Evolutionary conservation across 2,113 vertebrate species (phyloP).

Genomic region (Leucopsar rothschildi): DNA sequence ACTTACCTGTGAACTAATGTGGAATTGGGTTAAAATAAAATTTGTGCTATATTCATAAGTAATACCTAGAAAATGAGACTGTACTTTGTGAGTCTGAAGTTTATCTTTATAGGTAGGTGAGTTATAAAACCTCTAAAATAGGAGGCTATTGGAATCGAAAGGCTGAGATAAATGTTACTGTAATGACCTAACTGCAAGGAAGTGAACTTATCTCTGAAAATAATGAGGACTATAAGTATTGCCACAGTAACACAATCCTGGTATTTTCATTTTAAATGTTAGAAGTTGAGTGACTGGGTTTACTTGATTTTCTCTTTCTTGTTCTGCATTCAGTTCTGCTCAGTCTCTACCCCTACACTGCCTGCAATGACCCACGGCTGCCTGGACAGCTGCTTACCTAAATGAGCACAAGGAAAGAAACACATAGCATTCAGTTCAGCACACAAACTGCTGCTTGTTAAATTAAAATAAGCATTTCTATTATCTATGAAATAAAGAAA

Average conservation of each 20-base stretch:
- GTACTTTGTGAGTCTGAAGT: background rate
- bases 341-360: background rate
- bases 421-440: background rate
- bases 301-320: background rate
- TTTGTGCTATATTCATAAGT: background rate
- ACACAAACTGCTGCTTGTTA: background rate
- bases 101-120: background rate
- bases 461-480: background rate
- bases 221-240: background rate
- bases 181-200: background rate
- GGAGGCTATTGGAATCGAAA: background rate
- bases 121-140: background rate
- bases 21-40: background rate
- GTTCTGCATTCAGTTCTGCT: background rate
- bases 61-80: background rate
- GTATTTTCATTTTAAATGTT: background rate
- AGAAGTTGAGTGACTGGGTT: background rate
- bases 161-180: background rate
- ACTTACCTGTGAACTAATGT: background rate
- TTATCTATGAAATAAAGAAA: background rate
- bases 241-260: background rate
- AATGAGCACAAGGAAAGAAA: background rate
- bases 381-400: background rate
- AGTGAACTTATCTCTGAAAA: background rate
- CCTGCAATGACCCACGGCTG: background rate